Base-by-base conservation (phyloP, 2,888 invertebrate species). In the Drosophila maculinotata region DNA sequence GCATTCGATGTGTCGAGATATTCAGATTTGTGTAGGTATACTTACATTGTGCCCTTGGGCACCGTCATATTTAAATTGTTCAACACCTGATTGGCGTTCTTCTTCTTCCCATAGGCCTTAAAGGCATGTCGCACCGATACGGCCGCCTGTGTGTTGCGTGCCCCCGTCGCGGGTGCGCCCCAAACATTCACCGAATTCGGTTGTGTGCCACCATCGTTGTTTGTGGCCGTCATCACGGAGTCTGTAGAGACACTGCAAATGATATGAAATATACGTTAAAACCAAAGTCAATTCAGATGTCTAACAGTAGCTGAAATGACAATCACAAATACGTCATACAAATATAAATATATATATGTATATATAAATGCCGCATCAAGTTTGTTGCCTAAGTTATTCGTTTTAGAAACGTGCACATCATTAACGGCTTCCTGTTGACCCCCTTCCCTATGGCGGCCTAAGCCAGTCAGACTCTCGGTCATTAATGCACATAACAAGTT, bases 21-120 rank as follows among this genome's bases (percentile, higher is more conserved):
- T 17, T 31, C 6, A 10, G 8, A 15, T 15, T 1, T 17, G 7
- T 15, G 1, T 10, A 3, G 7, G 14, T 36, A 12, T 76, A 95
- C 97, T 97, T 92, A 98, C 98, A 98, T 98, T 73, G 97, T 96
- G 87, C 98, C 98, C 92, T 97, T 97, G 80, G 96, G 96, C 69
- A 98, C 98, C 58, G 97, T 97, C 96, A 98, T 97, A 92, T 96
- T 96, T 69, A 98, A 94, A 92, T 97, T 96, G 89, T 95, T 95
- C 69, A 98, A 93, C 41, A 98, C 97, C 79, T 96, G 95, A 90
- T 97, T 96, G 53, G 96, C 95, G 83, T 96, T 95, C 90, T 96
- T 97, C 91, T 95, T 96, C 80, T 95, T 95, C 73, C 98, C 98
- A 90, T 97, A 98, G 81, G 95, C 95, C 91, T 98, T 98, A 93